Base-by-base conservation (phyloP, 2,797 vertebrate genomes). In the Molossus molossus region DNA sequence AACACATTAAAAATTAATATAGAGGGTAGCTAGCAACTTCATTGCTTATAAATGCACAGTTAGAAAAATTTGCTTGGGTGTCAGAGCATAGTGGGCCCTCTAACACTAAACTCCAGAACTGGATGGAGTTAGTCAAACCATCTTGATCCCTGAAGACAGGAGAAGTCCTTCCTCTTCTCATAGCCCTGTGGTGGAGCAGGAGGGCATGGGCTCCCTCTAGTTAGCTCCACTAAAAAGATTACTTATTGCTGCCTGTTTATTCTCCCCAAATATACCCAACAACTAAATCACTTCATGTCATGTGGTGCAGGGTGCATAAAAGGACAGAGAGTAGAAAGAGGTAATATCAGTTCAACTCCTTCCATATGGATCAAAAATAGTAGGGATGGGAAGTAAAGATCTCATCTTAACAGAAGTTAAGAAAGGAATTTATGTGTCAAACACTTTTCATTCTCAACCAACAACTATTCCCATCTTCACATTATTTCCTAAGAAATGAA, bases 161-260 rank as follows among this genome's bases (percentile, higher is more conserved):
- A 4, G 17, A 18, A 91, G n/a, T 18, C 3, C 5, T 62, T 25
- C 40, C 2, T 17, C 9, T 11, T 10, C 27, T 89, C 18, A 77
- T 5, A n/a, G 1, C 3, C 15, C 4, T 1, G 1, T 55, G n/a
- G 9, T 75, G 10, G 21, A 48, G 4, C 10, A 50, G 3, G 0
- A 29, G 21, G 6, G 3, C 8, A 27, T 20, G 2, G 0, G 9
- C 8, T 79, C 50, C n/a, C 18, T 79, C 15, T 48, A 65, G 60
- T 40, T 20, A 13, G 3, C 64, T 65, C 57, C 17, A 88, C 58
- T 84, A 27, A 20, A 53, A 29, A 65, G 9, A 5, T 81, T 62
- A 69, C 17, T 62, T 57, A 58, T 37, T 58, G 29, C 70, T 55
- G 27, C 27, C 20, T n/a, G 2, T 72, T 82, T 7, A 67, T n/a